phyloP scores from a whole-genome alignment of 2,797 vertebrate species.

The Sebastes oblongus region DNA sequence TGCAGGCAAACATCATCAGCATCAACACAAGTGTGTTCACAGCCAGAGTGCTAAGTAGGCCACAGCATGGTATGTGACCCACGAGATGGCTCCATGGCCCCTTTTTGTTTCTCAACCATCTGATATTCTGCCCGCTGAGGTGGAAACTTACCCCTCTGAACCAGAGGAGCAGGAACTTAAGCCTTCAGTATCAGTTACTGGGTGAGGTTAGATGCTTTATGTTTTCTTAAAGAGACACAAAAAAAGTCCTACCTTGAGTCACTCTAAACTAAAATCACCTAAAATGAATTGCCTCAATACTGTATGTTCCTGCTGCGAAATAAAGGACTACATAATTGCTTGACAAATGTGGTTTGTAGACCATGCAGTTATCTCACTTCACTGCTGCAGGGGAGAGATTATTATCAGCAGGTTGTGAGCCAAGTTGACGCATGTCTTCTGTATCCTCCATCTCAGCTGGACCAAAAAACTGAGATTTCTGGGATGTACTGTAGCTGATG shows the following conservation, averaged over 20 bases:
- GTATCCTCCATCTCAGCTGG: background rate
- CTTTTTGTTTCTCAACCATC: constrained; percentile 76
- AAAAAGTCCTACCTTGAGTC: background rate
- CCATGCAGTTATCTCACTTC: constrained; percentile 28
- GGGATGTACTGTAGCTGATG: background rate
- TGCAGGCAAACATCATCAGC: constrained; percentile 47
- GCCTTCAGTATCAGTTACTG: constrained; percentile 55
- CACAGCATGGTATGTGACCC: constrained; percentile 75
- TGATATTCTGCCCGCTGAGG: constrained; percentile 73
- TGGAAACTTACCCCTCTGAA: constrained; percentile 67
- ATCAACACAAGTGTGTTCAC: constrained; percentile 53
- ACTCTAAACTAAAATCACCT: constrained; percentile 17
- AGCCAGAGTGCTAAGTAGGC: constrained; percentile 73
- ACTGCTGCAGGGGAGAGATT: constrained; percentile 45
- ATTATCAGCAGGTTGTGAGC: constrained; percentile 36
- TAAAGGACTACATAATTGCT: constrained; percentile 51
- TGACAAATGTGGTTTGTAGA: constrained; percentile 46
- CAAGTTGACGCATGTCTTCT: constrained; percentile 20
- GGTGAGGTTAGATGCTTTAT: constrained; percentile 34
- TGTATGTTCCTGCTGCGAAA: constrained; percentile 7
- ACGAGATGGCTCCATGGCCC: constrained; percentile 61
- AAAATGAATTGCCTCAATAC: constrained; percentile 15
- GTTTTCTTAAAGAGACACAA: constrained; percentile 39
- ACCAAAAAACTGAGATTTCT: background rate
- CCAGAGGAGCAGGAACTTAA: constrained; percentile 51